Percentiles rank a stretch among this genome's conserved stretches.
phyloP scores from a whole-genome alignment of 1,140 invertebrate genomes.

The Aradophagus sp. region DNA sequence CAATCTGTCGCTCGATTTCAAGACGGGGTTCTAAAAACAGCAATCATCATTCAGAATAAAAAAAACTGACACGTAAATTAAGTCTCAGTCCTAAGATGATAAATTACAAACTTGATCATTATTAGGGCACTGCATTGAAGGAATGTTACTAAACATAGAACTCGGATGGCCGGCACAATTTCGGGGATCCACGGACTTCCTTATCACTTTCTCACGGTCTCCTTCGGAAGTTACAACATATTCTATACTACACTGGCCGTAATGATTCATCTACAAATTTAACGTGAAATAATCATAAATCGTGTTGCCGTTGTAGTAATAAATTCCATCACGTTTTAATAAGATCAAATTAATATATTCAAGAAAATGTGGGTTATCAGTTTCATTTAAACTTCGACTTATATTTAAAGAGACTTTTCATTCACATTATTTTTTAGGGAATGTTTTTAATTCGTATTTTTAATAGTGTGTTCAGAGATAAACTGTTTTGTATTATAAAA shows the following conservation, averaged over 20 bases:
- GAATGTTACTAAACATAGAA: slow-evolving; percentile 68
- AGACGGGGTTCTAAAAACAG: slow-evolving; percentile 61
- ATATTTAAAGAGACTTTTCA: too few relatives aligned
- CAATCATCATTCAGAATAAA: slow-evolving; percentile 11
- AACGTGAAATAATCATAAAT: neutral
- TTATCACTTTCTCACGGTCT: slow-evolving; percentile 61
- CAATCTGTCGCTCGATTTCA: slow-evolving; percentile 70
- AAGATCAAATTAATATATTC: too few relatives aligned
- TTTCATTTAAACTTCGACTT: too few relatives aligned
- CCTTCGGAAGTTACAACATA: slow-evolving; percentile 64
- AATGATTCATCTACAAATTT: slow-evolving; percentile 65
- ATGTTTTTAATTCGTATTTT: too few relatives aligned
- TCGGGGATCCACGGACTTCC: slow-evolving; percentile 69
- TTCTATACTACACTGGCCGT: slow-evolving; percentile 70
- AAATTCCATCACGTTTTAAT: too few relatives aligned
- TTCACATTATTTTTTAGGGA: too few relatives aligned
- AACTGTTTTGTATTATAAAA: too few relatives aligned
- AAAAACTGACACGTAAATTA: neutral
- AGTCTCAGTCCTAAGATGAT: neutral
- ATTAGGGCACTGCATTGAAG: slow-evolving; percentile 66
- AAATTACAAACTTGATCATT: slow-evolving; percentile 64
- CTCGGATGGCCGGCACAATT: slow-evolving; percentile 64
- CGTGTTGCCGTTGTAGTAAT: too few relatives aligned
- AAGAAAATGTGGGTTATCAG: too few relatives aligned
- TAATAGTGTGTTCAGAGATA: too few relatives aligned